Percentiles rank a stretch among this genome's conserved stretches.
Conservation (phyloP, 2,797 vertebrate species). For the Linurgus olivaceus region DNA sequence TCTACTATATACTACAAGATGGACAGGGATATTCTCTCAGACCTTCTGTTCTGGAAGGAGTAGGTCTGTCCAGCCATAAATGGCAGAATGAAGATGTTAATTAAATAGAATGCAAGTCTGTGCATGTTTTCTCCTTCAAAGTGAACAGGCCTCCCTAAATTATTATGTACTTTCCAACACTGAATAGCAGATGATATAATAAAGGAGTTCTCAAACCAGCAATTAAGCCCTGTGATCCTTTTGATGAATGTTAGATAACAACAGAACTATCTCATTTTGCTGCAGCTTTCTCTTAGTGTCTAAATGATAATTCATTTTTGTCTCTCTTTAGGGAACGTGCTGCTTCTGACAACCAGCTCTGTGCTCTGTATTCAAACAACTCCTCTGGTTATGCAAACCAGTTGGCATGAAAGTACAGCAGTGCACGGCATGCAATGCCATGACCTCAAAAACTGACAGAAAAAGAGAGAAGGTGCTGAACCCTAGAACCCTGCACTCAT, state of each 20-base stretch:
- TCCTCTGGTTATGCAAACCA: background rate
- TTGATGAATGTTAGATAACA: background rate
- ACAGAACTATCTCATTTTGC: background rate
- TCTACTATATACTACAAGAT: too few species aligned
- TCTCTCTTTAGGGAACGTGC: background rate
- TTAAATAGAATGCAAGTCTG: background rate
- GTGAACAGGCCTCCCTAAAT: background rate
- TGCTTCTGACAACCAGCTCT: background rate
- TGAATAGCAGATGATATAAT: background rate
- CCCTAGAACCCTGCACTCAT: background rate
- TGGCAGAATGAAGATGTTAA: background rate
- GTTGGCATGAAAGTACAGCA: background rate
- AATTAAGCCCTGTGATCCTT: background rate
- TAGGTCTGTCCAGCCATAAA: background rate
- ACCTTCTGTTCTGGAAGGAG: background rate
- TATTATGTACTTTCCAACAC: background rate
- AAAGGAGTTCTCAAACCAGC: background rate
- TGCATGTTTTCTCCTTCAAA: background rate
- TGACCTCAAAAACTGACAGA: background rate
- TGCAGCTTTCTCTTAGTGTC: background rate
- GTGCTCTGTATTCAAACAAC: background rate
- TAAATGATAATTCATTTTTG: background rate
- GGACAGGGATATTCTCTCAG: background rate
- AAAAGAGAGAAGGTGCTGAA: background rate
- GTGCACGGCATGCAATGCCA: rapidly evolving